phyloP scores from a whole-genome alignment of 2,888 invertebrate species.

The Synanthedon formicaeformis region DNA sequence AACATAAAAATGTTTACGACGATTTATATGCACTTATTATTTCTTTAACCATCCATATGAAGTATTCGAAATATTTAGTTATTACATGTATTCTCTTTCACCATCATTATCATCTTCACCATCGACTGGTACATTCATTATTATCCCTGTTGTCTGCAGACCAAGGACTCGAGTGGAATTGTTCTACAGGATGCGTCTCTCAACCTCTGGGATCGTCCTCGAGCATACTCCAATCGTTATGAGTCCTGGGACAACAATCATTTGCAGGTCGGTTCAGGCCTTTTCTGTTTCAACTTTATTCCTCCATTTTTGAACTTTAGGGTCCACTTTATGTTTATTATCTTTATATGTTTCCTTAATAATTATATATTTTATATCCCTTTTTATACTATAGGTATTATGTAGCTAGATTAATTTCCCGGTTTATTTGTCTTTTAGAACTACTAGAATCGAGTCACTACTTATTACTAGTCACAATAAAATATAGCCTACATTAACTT shows the following conservation, averaged over 20 bases:
- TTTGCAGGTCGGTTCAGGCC: conserved; percentile 47
- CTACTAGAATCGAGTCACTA: no score
- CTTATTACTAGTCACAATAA: no score
- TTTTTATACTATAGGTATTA: no score
- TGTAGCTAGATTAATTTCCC: no score
- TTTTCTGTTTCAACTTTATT: conserved; percentile 12
- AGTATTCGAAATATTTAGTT: no score
- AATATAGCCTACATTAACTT: no score
- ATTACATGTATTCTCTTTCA: not conserved
- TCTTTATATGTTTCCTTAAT: not conserved
- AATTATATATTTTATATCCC: not conserved
- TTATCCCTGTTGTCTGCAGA: conserved; percentile 62
- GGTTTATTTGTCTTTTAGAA: no score
- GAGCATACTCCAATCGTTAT: conserved; percentile 85
- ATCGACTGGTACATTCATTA: not conserved
- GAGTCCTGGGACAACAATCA: conserved; percentile 79
- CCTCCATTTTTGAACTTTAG: no score
- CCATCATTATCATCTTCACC: not conserved
- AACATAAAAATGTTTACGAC: no score
- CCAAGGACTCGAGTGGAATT: conserved; percentile 76
- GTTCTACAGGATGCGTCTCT: conserved; percentile 76
- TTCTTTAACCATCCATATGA: no score
- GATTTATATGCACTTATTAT: no score
- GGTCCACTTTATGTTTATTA: not conserved
- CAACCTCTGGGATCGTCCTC: conserved; percentile 85